Evolutionary conservation across 2,888 invertebrate genomes (phyloP).

Genomic region (Thera obeliscata): DNA sequence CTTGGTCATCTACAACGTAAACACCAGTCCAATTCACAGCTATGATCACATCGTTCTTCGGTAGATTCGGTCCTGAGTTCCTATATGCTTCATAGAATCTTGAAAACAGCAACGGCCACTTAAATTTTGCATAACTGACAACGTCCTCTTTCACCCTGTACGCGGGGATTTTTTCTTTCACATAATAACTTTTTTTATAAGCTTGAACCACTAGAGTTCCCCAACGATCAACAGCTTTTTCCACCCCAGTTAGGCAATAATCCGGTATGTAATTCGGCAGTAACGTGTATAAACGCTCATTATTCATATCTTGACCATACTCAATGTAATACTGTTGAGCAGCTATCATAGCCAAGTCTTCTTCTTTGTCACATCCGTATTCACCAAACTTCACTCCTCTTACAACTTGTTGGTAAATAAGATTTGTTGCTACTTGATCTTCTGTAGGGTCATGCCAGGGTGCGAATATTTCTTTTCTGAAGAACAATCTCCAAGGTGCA

Average conservation of each 20-base stretch:
- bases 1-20: conserved; percentile 99
- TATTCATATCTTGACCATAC: conserved; percentile 94
- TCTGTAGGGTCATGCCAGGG: conserved; percentile 99
- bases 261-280: conserved; percentile 99
- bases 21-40: conserved; percentile 99
- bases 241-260: conserved; percentile 94
- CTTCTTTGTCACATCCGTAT: conserved; percentile 98
- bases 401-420: conserved; percentile 99
- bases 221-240: conserved; percentile 96
- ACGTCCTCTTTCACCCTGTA: conserved; percentile 98
- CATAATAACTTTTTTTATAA: conserved; percentile 97
- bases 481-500: conserved; percentile 99
- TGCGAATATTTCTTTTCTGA: conserved; percentile 98
- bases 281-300: conserved; percentile 93
- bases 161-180: conserved; percentile 93
- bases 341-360: conserved; percentile 98
- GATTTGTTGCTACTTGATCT: conserved; percentile 98
- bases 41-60: conserved; percentile 99
- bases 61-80: conserved; percentile 97
- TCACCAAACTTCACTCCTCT: conserved; percentile 99
- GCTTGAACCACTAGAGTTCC: conserved; percentile 95
- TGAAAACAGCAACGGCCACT: conserved; percentile 99
- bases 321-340: conserved; percentile 99
- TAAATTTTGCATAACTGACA: conserved; percentile 98
- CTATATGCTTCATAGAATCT: conserved; percentile 99